phyloP scores from a whole-genome alignment of 1,140 invertebrate species.

The Drosophila insularis region DNA sequence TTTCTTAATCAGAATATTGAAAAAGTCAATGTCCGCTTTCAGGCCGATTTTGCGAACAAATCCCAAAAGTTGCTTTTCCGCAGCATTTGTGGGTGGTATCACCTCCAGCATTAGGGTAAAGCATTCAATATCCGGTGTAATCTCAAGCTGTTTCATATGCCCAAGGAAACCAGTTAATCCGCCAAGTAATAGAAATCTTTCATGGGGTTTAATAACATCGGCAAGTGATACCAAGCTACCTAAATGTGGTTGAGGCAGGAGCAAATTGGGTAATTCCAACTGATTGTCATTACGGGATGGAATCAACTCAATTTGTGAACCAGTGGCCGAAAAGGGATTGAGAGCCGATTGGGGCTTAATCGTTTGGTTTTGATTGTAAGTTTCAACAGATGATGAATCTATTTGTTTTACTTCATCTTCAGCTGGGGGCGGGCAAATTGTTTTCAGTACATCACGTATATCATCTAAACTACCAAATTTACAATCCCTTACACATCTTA shows the following conservation, averaged over 20 bases:
- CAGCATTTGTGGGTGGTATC: slow-evolving; percentile 86
- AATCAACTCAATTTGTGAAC: slow-evolving; percentile 31
- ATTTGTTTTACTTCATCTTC: not conserved
- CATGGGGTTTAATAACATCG: slow-evolving; percentile 84
- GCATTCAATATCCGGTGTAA: slow-evolving; percentile 90
- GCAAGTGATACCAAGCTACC: slow-evolving; percentile 84
- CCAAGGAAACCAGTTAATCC: slow-evolving; percentile 89
- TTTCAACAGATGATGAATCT: not conserved
- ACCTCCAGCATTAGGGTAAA: slow-evolving; percentile 89
- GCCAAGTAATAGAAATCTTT: slow-evolving; percentile 91
- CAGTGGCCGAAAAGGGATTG: not conserved
- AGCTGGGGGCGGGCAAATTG: slow-evolving; percentile 31
- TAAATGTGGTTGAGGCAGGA: slow-evolving; percentile 84
- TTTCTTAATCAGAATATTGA: slow-evolving; percentile 93
- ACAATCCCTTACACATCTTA: slow-evolving; percentile 91
- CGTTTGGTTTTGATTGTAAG: not conserved
- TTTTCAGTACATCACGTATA: slow-evolving; percentile 83
- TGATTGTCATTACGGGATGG: slow-evolving; percentile 7
- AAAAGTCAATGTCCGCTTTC: slow-evolving; percentile 90
- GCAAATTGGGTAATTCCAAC: slow-evolving; percentile 84
- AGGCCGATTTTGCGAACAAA: slow-evolving; percentile 85
- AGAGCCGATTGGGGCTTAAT: not conserved
- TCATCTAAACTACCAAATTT: slow-evolving; percentile 87
- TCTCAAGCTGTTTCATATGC: slow-evolving; percentile 87
- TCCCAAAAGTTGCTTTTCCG: slow-evolving; percentile 87